Evolutionary conservation across 2,113 vertebrate species (phyloP), one percentile per base, ranked within the genome.

Genomic region (Dipodomys stephensi): DNA sequence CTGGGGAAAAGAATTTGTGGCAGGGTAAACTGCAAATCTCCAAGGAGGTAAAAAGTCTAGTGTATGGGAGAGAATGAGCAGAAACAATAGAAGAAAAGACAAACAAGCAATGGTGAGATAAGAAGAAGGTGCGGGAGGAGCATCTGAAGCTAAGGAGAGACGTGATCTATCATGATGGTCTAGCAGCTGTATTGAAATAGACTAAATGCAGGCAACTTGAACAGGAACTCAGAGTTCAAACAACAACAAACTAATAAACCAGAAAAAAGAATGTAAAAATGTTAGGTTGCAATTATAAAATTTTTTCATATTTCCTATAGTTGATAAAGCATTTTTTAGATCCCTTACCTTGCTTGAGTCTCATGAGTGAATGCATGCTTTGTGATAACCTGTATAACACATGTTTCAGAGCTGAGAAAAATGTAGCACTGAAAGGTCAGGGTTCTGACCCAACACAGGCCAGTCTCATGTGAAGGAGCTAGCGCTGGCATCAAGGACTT

Each of bases 371-470:
- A 30, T 25, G 7, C 9, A 8, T 5, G 30, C 28, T 81, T 72
- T 80, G 3, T 73, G 44, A 57, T 32, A 68, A 53, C 2, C 4
- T 9, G 10, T 22, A 35, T 12, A 35, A 64, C 1, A 2, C 32
- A 32, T 46, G n/a, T 69, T 53, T 82, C 65, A 60, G 30, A 12
- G 67, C 46, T 93, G 71, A 87, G 44, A 85, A 93, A 39, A 78
- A 28, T 0, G 15, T 57, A 78, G 16, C 32, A 25, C 20, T 62
- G 16, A 46, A 71, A 90, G n/a, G 20, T 69, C 79, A 71, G 60
- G 53, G 3, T 30, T 71, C 68, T 80, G 30, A 18, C 25, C 1
- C 2, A 44, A 8, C n/a, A 49, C 49, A 49, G 49, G 49, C 49
- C 49, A 49, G 49, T 49, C 49, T 12, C 49, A 49, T 49, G 49